A percentile compares a stretch with the other conserved stretches of the same genome.
Conservation (phyloP, 2,888 invertebrate species). For the Xiphydria camelus region DNA sequence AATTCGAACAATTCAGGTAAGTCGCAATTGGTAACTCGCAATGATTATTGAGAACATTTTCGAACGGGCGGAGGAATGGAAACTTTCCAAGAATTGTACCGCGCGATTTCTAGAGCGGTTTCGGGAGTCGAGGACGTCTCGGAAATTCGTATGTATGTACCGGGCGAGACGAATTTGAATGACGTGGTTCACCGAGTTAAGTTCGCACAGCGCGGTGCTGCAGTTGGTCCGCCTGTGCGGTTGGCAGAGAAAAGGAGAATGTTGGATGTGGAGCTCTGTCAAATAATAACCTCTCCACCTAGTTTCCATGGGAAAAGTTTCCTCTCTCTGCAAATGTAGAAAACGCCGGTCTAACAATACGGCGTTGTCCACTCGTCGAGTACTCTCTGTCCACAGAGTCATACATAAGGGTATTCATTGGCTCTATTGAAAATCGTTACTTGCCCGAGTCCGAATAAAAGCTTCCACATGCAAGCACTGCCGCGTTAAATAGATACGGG, state of each 20-base stretch:
- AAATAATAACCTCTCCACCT: constrained; percentile 44
- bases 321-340: constrained; percentile 20
- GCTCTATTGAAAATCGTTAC: constrained; percentile 43
- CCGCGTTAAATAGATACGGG: too few species aligned
- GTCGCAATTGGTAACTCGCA: too few species aligned
- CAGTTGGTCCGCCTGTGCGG: constrained; percentile 8
- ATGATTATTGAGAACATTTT: too few species aligned
- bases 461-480: not conserved
- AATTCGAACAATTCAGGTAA: too few species aligned
- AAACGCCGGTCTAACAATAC: constrained; percentile 29
- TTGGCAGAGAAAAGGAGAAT: not conserved
- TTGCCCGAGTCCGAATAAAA: constrained; percentile 23
- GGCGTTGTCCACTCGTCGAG: constrained; percentile 33
- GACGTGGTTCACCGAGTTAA: constrained; percentile 45
- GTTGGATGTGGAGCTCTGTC: too few species aligned
- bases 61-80: too few species aligned
- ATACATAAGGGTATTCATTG: constrained; percentile 28
- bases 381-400: constrained; percentile 27
- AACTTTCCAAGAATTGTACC: too few species aligned
- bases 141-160: too few species aligned
- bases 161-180: constrained; percentile 45
- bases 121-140: too few species aligned
- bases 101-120: too few species aligned
- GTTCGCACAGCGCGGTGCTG: constrained; percentile 40
- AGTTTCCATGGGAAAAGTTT: constrained; percentile 38